Conservation (phyloP, 1,140 invertebrate species). For the Drosophila lacertosa region DNA sequence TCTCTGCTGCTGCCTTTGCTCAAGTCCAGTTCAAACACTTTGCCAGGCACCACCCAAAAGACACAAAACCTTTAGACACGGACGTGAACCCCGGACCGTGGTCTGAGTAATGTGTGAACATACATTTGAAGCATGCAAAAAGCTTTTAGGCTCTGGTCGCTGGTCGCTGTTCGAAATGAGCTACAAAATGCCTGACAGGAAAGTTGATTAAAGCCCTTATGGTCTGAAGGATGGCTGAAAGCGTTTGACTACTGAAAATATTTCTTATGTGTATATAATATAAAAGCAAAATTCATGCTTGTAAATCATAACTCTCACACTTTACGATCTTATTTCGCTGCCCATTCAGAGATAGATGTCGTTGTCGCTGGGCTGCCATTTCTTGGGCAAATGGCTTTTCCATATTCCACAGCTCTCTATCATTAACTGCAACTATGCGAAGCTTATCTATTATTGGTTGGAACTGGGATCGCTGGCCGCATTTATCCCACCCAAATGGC, state of each 20-base stretch:
- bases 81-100: conserved; percentile 7
- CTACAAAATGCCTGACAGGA: conserved; percentile 31
- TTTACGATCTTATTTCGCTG: conserved; percentile 22
- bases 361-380: conserved; percentile 19
- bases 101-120: conserved; percentile 78
- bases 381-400: conserved; percentile 21
- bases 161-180: conserved; percentile 16
- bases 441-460: conserved; percentile 33
- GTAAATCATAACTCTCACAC: conserved; percentile 9
- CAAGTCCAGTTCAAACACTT: conserved; percentile 74
- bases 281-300: too few species aligned
- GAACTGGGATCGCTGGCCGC: conserved; percentile 24
- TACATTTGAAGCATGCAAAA: conserved; percentile 68
- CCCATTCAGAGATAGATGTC: conserved; percentile 10
- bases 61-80: conserved; percentile 29
- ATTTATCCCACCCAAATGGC: conserved; percentile 73
- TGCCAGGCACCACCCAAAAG: conserved; percentile 52
- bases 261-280: not conserved
- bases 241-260: conserved; percentile 16
- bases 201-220: conserved; percentile 12
- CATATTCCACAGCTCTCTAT: conserved; percentile 2
- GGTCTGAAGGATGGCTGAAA: conserved; percentile 1
- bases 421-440: conserved; percentile 4
- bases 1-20: conserved; percentile 3
- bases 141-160: conserved; percentile 53